A percentile compares a stretch with the other conserved stretches of the same genome.
These are phyloP conservation scores for Drosophila malerkotliana DNA, from an alignment of 1,140 invertebrate genomes.

Conservation along the genomic window DNA sequence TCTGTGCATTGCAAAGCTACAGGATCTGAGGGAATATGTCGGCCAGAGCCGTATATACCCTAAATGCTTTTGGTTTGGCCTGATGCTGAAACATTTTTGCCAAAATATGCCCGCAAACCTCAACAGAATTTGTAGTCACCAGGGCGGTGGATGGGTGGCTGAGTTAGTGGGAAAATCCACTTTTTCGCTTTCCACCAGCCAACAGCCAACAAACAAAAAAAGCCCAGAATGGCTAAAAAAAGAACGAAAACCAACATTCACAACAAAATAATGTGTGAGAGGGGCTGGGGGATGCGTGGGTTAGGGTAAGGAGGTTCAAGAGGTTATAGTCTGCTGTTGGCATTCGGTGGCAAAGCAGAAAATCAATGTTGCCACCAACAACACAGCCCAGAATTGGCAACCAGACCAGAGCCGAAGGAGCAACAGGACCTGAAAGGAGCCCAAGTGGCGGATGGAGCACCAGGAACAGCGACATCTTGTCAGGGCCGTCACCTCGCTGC, in stretches of 20 bases:
- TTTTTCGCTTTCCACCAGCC: constrained; percentile 37
- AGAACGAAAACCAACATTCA: constrained; percentile 26
- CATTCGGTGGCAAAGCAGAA: constrained; percentile 66
- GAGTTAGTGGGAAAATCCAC: constrained; percentile 45
- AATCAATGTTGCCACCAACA: constrained; percentile 71
- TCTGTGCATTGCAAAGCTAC: constrained; percentile 4
- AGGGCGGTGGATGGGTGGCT: background rate
- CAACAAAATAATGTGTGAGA: constrained; percentile 67
- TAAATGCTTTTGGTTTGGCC: constrained; percentile 4
- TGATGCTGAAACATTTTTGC: constrained; percentile 68
- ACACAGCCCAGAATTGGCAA: constrained; percentile 25
- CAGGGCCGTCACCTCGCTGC: constrained; percentile 65
- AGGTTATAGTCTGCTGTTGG: constrained; percentile 52
- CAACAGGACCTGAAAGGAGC: constrained; percentile 4
- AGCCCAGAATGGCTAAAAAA: constrained; percentile 3
- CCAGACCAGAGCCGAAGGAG: constrained; percentile 1
- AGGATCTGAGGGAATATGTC: constrained; percentile 3
- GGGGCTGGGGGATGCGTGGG: constrained; percentile 19
- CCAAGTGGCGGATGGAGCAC: constrained; percentile 4
- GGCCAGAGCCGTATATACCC: constrained; percentile 32
- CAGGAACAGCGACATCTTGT: constrained; percentile 49
- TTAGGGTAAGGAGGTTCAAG: background rate
- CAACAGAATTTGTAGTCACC: constrained; percentile 64
- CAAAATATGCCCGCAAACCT: constrained; percentile 80
- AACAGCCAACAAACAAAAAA: constrained; percentile 10